Conservation (phyloP, 2,113 vertebrate species). For the Lophura nycthemera region DNA sequence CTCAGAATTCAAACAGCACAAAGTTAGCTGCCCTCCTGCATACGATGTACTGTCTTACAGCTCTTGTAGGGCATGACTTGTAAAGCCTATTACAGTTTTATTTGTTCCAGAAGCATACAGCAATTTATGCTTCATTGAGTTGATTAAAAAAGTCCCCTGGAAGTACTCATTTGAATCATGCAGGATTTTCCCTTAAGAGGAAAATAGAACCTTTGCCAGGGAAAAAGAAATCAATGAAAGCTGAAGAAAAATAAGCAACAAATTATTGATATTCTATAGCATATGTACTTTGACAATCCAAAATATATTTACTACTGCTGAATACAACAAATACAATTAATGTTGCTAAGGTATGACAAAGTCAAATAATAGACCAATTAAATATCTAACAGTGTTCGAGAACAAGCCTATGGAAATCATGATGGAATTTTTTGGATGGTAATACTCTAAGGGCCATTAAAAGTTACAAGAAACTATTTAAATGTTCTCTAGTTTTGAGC, state of each 20-base stretch:
- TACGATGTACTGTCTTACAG: background rate
- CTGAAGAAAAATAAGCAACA: background rate
- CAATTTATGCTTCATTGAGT: slow-evolving; percentile 10
- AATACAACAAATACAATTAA: background rate
- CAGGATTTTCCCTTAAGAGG: slow-evolving; percentile 15
- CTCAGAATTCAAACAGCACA: background rate
- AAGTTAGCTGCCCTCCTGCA: background rate
- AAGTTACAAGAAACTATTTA: slow-evolving; percentile 68
- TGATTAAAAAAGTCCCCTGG: background rate
- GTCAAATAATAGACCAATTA: background rate
- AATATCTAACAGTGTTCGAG: background rate
- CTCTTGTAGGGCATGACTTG: background rate
- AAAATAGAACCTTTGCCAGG: slow-evolving; percentile 31
- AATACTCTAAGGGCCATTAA: slow-evolving; percentile 38
- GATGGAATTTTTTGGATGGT: slow-evolving; percentile 11
- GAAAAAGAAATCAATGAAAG: slow-evolving; percentile 15
- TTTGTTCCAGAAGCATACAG: background rate
- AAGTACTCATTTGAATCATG: background rate
- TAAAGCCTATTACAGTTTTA: background rate
- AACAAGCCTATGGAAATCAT: background rate
- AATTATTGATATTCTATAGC: background rate
- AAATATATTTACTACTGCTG: background rate
- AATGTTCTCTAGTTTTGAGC: slow-evolving; percentile 47
- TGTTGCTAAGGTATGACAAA: background rate
- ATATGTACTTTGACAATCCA: background rate